These are phyloP conservation scores for Hermetia illucens DNA, from an alignment of 1,140 invertebrate species.

Conservation along the genomic window DNA sequence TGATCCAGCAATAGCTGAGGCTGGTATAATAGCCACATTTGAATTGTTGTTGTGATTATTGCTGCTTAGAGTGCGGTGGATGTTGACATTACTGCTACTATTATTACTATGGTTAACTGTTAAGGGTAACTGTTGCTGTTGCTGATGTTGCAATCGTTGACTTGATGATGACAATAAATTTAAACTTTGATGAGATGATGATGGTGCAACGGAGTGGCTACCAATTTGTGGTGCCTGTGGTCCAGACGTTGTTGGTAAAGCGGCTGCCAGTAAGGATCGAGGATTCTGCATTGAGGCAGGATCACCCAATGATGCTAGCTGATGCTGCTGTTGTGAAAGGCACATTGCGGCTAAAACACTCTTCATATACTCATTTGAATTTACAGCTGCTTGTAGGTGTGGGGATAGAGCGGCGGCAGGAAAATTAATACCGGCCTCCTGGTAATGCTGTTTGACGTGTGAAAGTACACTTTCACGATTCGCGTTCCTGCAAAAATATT, in stretches of 20 bases:
- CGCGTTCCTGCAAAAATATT: constrained; percentile 34
- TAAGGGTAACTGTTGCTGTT: not conserved
- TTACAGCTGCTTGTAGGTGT: constrained; percentile 18
- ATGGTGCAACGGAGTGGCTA: no score
- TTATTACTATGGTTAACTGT: not conserved
- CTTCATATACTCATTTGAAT: constrained; percentile 24
- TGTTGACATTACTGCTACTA: not conserved
- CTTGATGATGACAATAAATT: not conserved
- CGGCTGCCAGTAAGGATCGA: constrained; percentile 5
- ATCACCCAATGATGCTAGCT: constrained; percentile 1
- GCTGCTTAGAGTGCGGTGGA: not conserved
- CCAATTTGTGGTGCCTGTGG: not conserved
- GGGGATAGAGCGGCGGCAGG: constrained; percentile 10
- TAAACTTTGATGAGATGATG: not conserved
- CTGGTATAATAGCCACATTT: no score
- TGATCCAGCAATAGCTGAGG: no score
- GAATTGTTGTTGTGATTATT: constrained; percentile 10
- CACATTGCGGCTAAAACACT: constrained; percentile 29
- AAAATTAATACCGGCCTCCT: constrained; percentile 11
- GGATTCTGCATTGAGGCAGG: constrained; percentile 13
- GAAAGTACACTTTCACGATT: constrained; percentile 47
- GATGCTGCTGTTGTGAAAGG: constrained; percentile 15
- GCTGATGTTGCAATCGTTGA: not conserved
- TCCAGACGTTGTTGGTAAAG: constrained; percentile 11
- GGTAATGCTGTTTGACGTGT: constrained; percentile 51